A percentile compares a stretch with the other conserved stretches of the same genome.
Conservation (phyloP, 64 coral and sea anemone genomes). For the Orbicella faveolata region DNA sequence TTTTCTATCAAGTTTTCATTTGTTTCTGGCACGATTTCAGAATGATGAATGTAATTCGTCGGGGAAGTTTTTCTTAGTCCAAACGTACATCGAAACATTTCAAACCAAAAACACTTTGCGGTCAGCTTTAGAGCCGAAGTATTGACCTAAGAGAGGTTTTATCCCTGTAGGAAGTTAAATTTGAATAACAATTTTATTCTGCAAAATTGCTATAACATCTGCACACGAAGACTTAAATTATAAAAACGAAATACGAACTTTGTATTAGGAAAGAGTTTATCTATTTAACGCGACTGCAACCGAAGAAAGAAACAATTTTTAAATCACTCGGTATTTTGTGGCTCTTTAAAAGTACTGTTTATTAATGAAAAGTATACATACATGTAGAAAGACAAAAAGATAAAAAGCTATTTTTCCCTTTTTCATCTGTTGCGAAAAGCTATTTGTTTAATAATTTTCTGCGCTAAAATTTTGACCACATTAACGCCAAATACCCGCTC, state of each 20-base stretch:
- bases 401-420: neutral
- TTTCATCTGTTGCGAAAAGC: neutral
- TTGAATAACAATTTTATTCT: neutral
- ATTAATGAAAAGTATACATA: neutral
- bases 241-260: neutral
- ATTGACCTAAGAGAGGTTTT: neutral
- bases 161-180: neutral
- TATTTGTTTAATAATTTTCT: neutral
- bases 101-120: neutral
- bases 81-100: neutral
- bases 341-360: neutral
- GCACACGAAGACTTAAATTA: neutral
- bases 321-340: too few relatives aligned
- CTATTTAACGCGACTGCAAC: too few relatives aligned
- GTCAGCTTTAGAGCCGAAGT: neutral
- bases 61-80: neutral
- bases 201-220: neutral
- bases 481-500: neutral
- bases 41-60: neutral
- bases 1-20: neutral
- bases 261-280: too few relatives aligned
- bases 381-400: neutral
- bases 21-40: neutral
- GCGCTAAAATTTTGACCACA: neutral
- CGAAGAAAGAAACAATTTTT: too few relatives aligned